Percentiles rank a stretch among this genome's conserved stretches.
These are phyloP conservation scores for Pogonognathellus flavescens DNA, from an alignment of 1,140 invertebrate species.

Conservation along the genomic window DNA sequence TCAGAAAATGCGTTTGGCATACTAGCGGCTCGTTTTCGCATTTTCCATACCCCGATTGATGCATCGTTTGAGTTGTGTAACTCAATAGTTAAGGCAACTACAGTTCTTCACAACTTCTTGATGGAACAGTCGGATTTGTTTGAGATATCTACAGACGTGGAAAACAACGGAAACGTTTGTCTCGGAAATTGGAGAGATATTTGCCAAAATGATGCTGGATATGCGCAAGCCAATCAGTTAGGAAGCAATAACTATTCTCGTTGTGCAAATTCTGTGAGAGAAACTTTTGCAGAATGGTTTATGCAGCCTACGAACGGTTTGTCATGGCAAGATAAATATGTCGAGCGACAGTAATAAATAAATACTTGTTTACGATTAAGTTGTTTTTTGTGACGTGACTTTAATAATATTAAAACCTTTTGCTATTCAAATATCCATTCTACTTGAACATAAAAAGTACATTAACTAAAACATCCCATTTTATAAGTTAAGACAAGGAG, in stretches of 20 bases:
- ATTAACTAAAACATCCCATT: no score
- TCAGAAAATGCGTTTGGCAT: conserved; percentile 75
- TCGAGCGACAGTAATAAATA: background rate
- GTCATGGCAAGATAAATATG: background rate
- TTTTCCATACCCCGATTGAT: conserved; percentile 61
- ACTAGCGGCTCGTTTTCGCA: conserved; percentile 69
- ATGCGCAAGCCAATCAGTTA: background rate
- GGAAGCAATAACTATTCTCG: background rate
- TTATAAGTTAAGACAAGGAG: no score
- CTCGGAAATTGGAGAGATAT: background rate
- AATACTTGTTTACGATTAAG: no score
- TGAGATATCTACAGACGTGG: background rate
- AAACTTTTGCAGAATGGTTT: background rate
- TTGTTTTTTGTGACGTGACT: no score
- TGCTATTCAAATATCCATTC: background rate
- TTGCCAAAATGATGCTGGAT: background rate
- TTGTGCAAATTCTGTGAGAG: background rate
- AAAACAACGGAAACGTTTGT: background rate
- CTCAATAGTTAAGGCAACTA: conserved; percentile 66
- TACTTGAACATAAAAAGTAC: no score
- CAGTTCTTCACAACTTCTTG: conserved; percentile 68
- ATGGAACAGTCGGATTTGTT: background rate
- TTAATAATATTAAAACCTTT: no score
- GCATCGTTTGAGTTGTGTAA: conserved; percentile 3
- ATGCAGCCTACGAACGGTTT: background rate